These are phyloP conservation scores for Sebastes diploproa DNA, from an alignment of 2,797 vertebrate genomes.

Conservation along the genomic window DNA sequence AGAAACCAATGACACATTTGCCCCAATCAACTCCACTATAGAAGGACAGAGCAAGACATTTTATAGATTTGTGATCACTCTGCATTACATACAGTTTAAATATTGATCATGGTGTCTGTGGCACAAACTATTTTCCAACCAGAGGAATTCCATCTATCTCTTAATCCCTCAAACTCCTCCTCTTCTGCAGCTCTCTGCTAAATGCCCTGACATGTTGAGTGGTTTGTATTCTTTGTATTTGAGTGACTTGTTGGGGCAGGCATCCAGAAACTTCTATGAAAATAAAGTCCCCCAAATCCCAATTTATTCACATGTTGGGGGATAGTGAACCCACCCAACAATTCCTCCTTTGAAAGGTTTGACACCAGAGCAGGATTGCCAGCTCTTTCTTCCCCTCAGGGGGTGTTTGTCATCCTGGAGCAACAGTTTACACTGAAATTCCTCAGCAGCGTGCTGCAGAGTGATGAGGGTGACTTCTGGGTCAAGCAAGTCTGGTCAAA, in stretches of 20 bases:
- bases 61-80: not conserved
- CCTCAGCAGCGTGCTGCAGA: conserved; percentile 31
- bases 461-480: not conserved
- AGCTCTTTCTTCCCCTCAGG: not conserved
- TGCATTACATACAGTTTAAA: not conserved
- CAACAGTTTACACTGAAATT: conserved; percentile 60
- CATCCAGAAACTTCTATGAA: conserved; percentile 11
- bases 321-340: not conserved
- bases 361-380: not conserved
- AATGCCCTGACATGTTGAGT: conserved; percentile 28
- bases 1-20: not conserved
- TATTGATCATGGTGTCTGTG: not conserved
- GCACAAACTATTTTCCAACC: not conserved
- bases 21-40: not conserved
- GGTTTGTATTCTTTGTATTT: not conserved
- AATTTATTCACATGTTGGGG: not conserved
- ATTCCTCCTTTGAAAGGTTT: not conserved
- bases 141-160: not conserved
- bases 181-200: not conserved
- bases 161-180: not conserved
- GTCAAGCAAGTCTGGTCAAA: conserved; percentile 37
- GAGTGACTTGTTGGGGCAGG: not conserved
- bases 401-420: conserved; percentile 14
- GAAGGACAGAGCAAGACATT: not conserved
- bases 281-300: not conserved